Evolutionary conservation across 2,113 vertebrate species (phyloP).

Genomic region (Gadus macrocephalus): DNA sequence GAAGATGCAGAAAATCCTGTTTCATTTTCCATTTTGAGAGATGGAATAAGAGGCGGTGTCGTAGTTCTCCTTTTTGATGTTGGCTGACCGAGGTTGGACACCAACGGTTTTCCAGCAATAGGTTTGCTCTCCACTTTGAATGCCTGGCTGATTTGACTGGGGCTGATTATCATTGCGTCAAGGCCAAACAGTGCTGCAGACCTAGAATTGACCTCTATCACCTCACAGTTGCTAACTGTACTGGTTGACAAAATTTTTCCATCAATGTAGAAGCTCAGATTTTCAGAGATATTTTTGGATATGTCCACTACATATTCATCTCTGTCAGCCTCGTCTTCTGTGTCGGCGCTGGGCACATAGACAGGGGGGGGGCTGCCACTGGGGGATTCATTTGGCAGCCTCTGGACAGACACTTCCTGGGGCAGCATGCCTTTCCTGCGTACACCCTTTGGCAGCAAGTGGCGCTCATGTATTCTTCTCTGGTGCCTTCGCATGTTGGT

Average conservation of each 20-base stretch:
- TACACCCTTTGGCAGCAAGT: slow-evolving; percentile 92
- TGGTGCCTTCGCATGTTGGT: slow-evolving; percentile 97
- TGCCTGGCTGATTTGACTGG: slow-evolving; percentile 81
- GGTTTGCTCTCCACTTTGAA: slow-evolving; percentile 75
- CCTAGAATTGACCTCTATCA: slow-evolving; percentile 89
- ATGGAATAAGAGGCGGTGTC: slow-evolving; percentile 86
- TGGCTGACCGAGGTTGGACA: slow-evolving; percentile 64
- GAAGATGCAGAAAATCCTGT: slow-evolving; percentile 55
- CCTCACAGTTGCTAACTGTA: slow-evolving; percentile 86
- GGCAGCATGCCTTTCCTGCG: slow-evolving; percentile 87
- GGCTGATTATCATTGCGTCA: slow-evolving; percentile 83
- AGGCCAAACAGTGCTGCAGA: slow-evolving; percentile 85
- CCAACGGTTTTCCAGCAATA: slow-evolving; percentile 66
- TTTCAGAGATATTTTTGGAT: slow-evolving; percentile 97
- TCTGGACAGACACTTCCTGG: slow-evolving; percentile 66
- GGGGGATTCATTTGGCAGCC: slow-evolving; percentile 59
- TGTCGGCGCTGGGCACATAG: slow-evolving; percentile 87
- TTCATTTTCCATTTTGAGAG: slow-evolving; percentile 86
- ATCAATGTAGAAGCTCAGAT: slow-evolving; percentile 94
- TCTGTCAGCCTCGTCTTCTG: slow-evolving; percentile 87
- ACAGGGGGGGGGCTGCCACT: slow-evolving; percentile 67
- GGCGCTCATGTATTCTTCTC: slow-evolving; percentile 92
- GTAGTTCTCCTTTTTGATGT: slow-evolving; percentile 89
- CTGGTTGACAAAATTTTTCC: slow-evolving; percentile 90
- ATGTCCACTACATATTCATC: slow-evolving; percentile 92